These are phyloP conservation scores for Physocephala rufipes DNA, from an alignment of 2,888 invertebrate species.

Conservation along the genomic window DNA sequence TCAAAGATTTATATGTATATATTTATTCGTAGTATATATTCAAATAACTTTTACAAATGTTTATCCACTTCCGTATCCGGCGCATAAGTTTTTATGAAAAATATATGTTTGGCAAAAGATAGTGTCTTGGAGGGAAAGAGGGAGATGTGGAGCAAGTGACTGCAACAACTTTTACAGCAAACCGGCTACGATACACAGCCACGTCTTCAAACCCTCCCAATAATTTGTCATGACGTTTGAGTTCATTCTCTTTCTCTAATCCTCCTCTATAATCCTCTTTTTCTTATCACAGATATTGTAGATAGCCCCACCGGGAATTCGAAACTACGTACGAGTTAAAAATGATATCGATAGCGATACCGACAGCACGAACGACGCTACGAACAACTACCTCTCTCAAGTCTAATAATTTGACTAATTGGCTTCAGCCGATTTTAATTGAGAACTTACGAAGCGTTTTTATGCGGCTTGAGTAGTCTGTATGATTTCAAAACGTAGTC, in stretches of 20 bases:
- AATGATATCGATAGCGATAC: not conserved
- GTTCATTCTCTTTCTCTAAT: not conserved
- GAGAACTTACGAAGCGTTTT: conserved; percentile 53
- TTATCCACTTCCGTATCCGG: conserved; percentile 21
- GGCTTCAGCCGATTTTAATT: conserved; percentile 64
- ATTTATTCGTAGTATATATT: not conserved
- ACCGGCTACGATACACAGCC: not conserved
- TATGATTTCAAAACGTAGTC: too few species aligned
- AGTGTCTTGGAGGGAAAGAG: not conserved
- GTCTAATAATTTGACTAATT: conserved; percentile 65
- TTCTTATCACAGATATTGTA: too few species aligned
- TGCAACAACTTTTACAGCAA: not conserved
- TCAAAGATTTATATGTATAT: conserved; percentile 1
- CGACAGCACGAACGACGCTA: conserved; percentile 17
- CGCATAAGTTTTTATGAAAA: not conserved
- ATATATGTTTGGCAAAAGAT: too few species aligned
- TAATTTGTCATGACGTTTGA: not conserved
- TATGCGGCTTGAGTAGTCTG: not conserved
- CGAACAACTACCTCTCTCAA: conserved; percentile 58
- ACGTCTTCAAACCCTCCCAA: not conserved
- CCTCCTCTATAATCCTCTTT: not conserved
- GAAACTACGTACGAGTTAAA: not conserved
- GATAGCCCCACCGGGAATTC: not conserved
- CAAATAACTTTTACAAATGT: not conserved
- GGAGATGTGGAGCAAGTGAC: not conserved